Evolutionary conservation across 2,113 vertebrate genomes (phyloP).

Genomic region (Eptesicus fuscus): DNA sequence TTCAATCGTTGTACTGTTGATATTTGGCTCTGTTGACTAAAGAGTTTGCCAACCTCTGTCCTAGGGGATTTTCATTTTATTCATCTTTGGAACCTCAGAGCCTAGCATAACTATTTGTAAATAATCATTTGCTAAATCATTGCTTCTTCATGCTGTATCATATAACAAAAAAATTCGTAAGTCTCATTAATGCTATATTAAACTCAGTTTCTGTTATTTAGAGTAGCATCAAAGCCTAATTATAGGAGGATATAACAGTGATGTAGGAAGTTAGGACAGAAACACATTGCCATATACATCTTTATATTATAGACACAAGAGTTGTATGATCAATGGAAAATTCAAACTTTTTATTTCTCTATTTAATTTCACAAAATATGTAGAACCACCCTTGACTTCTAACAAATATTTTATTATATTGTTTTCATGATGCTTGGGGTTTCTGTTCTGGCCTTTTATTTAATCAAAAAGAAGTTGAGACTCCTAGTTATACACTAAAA

Average conservation of each 20-base stretch:
- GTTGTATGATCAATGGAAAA: background rate
- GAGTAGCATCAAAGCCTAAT: background rate
- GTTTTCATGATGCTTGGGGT: background rate
- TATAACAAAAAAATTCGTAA: background rate
- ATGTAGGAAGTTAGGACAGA: background rate
- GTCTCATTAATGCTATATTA: background rate
- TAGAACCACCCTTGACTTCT: background rate
- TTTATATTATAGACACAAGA: background rate
- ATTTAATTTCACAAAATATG: conserved; percentile 8
- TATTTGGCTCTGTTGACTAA: too few species aligned
- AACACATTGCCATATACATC: background rate
- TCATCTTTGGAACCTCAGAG: background rate
- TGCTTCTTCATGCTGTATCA: background rate
- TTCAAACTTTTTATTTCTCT: background rate
- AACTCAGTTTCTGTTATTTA: background rate
- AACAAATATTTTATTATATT: background rate
- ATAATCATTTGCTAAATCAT: conserved; percentile 1
- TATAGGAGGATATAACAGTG: background rate
- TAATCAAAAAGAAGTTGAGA: background rate
- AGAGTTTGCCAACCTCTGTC: too few species aligned
- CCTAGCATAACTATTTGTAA: background rate
- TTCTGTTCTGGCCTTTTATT: background rate
- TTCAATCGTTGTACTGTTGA: too few species aligned
- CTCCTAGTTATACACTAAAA: background rate
- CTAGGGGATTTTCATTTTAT: conserved; percentile 33